These are phyloP conservation scores for Carlito syrichta DNA, from an alignment of 2,113 vertebrate species.

Conservation along the genomic window DNA sequence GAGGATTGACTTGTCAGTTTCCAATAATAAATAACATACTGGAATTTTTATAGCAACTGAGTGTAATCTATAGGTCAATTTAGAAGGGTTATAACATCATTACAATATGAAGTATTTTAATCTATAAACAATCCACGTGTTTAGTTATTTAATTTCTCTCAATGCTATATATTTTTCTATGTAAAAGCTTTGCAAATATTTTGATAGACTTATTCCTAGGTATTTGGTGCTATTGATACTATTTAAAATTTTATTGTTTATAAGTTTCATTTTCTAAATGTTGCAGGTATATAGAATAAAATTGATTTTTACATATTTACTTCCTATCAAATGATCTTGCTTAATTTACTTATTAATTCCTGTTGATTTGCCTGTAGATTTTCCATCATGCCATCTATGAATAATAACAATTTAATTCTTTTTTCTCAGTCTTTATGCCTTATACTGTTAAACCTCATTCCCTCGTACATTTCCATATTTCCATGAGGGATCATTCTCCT, in stretches of 20 bases:
- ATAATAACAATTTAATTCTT: neutral
- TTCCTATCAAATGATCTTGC: neutral
- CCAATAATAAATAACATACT: neutral
- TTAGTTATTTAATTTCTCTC: neutral
- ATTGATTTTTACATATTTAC: neutral
- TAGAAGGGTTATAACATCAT: neutral
- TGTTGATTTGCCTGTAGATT: neutral
- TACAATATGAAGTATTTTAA: neutral
- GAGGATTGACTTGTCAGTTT: neutral
- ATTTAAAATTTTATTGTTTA: neutral
- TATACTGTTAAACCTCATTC: neutral
- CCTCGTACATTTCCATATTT: neutral
- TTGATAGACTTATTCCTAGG: neutral
- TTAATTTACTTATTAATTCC: neutral
- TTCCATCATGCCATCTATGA: neutral
- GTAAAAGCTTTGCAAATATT: neutral
- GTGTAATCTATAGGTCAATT: neutral
- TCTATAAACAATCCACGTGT: neutral
- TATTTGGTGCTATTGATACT: neutral
- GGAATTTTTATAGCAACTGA: neutral
- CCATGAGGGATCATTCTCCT: neutral
- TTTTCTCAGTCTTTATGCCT: neutral
- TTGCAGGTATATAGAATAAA: neutral
- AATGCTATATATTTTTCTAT: neutral
- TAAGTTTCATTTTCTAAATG: neutral